Conservation (phyloP, 2,797 vertebrate species). For the Threskiornis aethiopicus region DNA sequence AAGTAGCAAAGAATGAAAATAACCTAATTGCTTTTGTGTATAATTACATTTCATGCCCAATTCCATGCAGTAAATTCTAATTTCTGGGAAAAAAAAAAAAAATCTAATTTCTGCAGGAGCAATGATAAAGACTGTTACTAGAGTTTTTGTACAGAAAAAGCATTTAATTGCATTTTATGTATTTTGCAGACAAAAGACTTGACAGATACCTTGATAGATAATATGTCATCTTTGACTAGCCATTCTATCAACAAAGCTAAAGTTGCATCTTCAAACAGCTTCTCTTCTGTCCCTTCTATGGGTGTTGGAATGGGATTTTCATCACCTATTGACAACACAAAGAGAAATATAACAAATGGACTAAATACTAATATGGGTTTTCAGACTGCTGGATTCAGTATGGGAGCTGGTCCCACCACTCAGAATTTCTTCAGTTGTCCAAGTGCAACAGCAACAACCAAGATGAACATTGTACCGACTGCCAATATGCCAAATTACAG, state of each 20-base stretch:
- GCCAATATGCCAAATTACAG: conserved; percentile 86
- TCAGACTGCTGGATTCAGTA: conserved; percentile 81
- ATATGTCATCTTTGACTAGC: conserved; percentile 86
- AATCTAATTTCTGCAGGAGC: neutral
- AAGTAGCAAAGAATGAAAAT: neutral
- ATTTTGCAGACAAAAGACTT: conserved; percentile 91
- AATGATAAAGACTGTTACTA: neutral
- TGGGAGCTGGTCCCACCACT: conserved; percentile 79
- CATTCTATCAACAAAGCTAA: conserved; percentile 81
- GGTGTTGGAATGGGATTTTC: conserved; percentile 77
- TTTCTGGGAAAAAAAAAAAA: neutral
- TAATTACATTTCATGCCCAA: neutral
- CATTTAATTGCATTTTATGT: neutral
- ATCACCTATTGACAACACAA: conserved; percentile 74
- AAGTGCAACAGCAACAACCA: conserved; percentile 54
- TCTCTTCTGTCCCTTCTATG: conserved; percentile 76
- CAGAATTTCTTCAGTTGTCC: conserved; percentile 81
- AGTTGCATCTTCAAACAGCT: conserved; percentile 78
- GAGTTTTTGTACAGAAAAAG: neutral
- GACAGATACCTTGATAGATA: conserved; percentile 92
- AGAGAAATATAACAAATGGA: conserved; percentile 85
- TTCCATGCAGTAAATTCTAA: neutral
- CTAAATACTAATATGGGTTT: conserved; percentile 85
- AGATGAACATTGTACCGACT: conserved; percentile 79
- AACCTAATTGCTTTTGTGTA: neutral